Evolutionary conservation across 1,140 invertebrate species (phyloP).

Genomic region (Leptinotarsa defecta): DNA sequence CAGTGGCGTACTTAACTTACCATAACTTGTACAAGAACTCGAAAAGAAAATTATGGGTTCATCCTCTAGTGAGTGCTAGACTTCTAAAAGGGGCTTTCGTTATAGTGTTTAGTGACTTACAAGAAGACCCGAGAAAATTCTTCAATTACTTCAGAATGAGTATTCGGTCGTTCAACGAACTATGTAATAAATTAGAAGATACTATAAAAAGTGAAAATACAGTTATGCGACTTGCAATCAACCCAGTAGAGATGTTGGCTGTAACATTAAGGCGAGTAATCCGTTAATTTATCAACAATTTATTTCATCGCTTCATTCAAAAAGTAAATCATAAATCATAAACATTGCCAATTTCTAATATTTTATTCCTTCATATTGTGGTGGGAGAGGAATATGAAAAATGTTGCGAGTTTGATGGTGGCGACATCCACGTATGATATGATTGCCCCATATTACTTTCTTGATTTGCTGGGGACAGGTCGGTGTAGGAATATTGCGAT

Average conservation of each 20-base stretch:
- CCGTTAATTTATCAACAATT: neutral
- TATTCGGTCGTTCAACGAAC: neutral
- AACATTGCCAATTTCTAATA: neutral
- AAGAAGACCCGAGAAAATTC: slow-evolving; percentile 9
- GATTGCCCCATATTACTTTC: neutral
- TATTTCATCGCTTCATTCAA: neutral
- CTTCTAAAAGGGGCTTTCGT: slow-evolving; percentile 17
- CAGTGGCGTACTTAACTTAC: slow-evolving; percentile 17
- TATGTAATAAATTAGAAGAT: neutral
- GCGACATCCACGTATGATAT: neutral
- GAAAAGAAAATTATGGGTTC: slow-evolving; percentile 10
- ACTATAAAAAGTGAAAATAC: neutral
- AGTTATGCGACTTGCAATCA: neutral
- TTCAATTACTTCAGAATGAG: neutral
- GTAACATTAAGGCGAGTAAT: neutral
- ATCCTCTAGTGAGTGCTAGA: slow-evolving; percentile 16
- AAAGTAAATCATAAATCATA: neutral
- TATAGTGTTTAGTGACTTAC: slow-evolving; percentile 11
- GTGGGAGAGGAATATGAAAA: neutral
- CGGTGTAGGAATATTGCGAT: too few relatives aligned
- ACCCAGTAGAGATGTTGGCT: slow-evolving; percentile 7
- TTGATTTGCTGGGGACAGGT: neutral
- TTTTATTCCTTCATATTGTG: slow-evolving; percentile 8
- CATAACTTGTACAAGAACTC: slow-evolving; percentile 17
- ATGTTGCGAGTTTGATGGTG: neutral